Evolutionary conservation across 1,140 invertebrate genomes (phyloP), one percentile per base, ranked within the genome.

Genomic region (Subanguina moxae): DNA sequence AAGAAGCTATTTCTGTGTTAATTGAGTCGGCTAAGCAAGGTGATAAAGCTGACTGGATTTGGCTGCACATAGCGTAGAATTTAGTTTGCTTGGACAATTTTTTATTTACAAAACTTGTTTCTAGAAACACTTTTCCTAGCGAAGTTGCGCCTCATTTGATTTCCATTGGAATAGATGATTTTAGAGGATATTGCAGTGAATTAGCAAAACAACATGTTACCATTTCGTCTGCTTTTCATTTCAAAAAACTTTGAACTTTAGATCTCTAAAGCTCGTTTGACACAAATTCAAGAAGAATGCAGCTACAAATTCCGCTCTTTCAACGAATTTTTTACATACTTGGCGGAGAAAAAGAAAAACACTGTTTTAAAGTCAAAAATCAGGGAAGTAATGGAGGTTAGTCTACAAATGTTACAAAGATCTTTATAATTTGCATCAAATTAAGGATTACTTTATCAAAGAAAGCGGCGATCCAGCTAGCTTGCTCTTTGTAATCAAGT

Each of bases 341-440:
- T 52, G 48, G n/a, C 48, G 15, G 48, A 52, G n/a, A 52, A 52
- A 25, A 52, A 52, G 23, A 52, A 52, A 25, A 52, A 52, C 17
- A 25, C 48, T 19, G 23, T 52, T 19, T 52, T 52, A 21, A 52
- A 52, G 23, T 8, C 17, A 1, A 52, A 25, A 52, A 52, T 52
- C 48, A 19, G 48, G 23, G 23, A 52, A 52, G 23, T 52, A 5
- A 25, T 52, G 1, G 48, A 52, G 48, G 48, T 52, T 7, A 8
- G 48, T 15, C n/a, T 5, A 19, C 23, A 3, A n/a, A n/a, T n/a
- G n/a, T n/a, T n/a, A n/a, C n/a, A n/a, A n/a, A n/a, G n/a, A n/a
- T n/a, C n/a, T n/a, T 52, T 52, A 52, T 21, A 3, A 52, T 52
- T 38, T 52, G 23, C 17, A 25, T 7, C 48, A 3, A 52, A 3